Evolutionary conservation across 2,797 vertebrate genomes (phyloP), one percentile per base, ranked within the genome.

Genomic region (Mus minutoides): DNA sequence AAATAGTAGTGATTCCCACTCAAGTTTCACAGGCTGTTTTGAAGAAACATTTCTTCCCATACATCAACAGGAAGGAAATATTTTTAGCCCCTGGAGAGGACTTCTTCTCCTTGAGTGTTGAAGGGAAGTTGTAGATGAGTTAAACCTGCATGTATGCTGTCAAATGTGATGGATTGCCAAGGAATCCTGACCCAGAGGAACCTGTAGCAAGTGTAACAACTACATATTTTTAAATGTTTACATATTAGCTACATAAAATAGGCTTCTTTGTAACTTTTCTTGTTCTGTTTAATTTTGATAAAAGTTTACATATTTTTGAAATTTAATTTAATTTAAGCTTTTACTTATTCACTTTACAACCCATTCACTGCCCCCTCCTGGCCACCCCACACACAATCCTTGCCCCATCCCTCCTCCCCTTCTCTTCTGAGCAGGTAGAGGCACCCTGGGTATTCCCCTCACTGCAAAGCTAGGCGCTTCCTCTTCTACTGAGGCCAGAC

Each of bases 1-100:
- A 40, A 92, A 49, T n/a, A 19, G 17, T 43, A 95, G 69, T 86
- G 88, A 92, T 88, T 40, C 16, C 43, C 13, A 37, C 26, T 92
- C 34, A 80, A 21, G 40, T 87, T 94, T 89, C 52, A 71, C 2
- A 64, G 12, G 12, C 37, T 52, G 26, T 91, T 92, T 34, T 71
- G 69, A 26, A 79, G 29, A 56, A 54, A 54, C 19, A n/a, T 31
- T 31, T 92, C 8, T 83, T 62, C 24, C 14, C 54, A 64, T 37
- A 73, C 5, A 67, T 85, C 52, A 75, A 58, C 19, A 34, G 14
- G 6, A 40, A 96, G 67, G 95, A 95, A 96, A 29, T 73, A 79
- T 76, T 88, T 97, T 92, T 85, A 80, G 84, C 93, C 92, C 21
- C 21, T 73, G 9, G 46, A 8, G 90, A 89, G 46, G 83, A 96